Percentiles rank a stretch among this genome's conserved stretches.
phyloP scores from a whole-genome alignment of 1,140 invertebrate species.

The Cyphomyrmex costatus region DNA sequence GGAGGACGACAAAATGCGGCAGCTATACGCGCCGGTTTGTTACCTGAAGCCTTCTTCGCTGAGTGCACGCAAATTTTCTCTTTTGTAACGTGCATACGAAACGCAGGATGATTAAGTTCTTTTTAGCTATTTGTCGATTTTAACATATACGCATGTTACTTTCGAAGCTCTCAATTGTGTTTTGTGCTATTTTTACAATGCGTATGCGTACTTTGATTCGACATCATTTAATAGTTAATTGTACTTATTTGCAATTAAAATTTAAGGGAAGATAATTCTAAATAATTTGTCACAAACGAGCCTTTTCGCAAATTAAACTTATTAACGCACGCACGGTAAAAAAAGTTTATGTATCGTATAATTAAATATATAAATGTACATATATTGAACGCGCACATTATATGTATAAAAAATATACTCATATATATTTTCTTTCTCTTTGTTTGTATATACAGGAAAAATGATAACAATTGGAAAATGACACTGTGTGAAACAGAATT shows the following conservation, averaged over 20 bases:
- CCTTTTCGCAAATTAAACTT: constrained; percentile 2
- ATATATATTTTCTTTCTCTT: too few species aligned
- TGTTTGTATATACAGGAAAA: too few species aligned
- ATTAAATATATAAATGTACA: too few species aligned
- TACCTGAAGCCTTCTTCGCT: constrained; percentile 70
- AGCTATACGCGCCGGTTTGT: constrained; percentile 72
- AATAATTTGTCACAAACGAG: neutral
- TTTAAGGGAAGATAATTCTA: neutral
- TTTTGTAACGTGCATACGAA: constrained; percentile 2
- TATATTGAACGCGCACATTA: too few species aligned
- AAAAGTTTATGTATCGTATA: too few species aligned
- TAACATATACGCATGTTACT: neutral
- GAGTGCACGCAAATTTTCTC: constrained; percentile 49
- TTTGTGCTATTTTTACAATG: neutral
- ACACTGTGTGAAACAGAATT: too few species aligned
- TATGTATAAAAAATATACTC: too few species aligned
- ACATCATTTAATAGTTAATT: neutral
- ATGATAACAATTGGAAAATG: too few species aligned
- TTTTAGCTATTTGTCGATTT: constrained; percentile 32
- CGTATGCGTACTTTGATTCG: too few species aligned
- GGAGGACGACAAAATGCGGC: constrained; percentile 70
- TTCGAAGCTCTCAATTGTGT: neutral
- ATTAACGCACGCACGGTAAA: neutral
- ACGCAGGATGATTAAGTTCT: constrained; percentile 28
- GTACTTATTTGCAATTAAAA: constrained; percentile 8